Percentiles rank a stretch among this genome's conserved stretches.
Evolutionary conservation across 2,113 vertebrate species (phyloP).

Genomic region (Poecilia latipinna): DNA sequence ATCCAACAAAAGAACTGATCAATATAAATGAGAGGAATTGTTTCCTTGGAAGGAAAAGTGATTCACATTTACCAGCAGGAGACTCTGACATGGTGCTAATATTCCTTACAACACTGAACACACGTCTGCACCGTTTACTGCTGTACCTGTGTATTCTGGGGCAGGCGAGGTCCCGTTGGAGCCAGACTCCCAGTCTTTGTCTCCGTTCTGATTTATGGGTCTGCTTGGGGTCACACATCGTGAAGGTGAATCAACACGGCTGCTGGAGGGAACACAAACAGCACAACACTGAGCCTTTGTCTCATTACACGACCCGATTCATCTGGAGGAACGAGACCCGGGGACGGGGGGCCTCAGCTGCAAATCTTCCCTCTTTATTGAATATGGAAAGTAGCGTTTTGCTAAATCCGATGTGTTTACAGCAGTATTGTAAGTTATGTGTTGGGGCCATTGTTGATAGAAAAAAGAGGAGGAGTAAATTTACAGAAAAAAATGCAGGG

Average conservation of each 20-base stretch:
- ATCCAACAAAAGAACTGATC: too few species aligned
- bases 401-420: too few species aligned
- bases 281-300: neutral
- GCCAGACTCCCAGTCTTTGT: slow-evolving; percentile 86
- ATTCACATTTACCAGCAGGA: neutral
- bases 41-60: neutral
- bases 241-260: slow-evolving; percentile 80
- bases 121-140: neutral
- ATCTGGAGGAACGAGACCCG: neutral
- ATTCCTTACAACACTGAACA: neutral
- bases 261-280: slow-evolving; percentile 28
- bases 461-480: too few species aligned
- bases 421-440: too few species aligned
- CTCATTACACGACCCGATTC: neutral
- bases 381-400: neutral
- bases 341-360: neutral
- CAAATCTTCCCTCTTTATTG: neutral
- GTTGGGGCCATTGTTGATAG: too few species aligned
- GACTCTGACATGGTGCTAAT: neutral
- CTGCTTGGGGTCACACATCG: slow-evolving; percentile 81
- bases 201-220: slow-evolving; percentile 77
- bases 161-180: slow-evolving; percentile 86
- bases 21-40: too few species aligned
- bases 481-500: too few species aligned
- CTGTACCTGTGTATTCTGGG: slow-evolving; percentile 87